phyloP scores from a whole-genome alignment of 1,140 invertebrate species.

The Drosophila biarmipes region DNA sequence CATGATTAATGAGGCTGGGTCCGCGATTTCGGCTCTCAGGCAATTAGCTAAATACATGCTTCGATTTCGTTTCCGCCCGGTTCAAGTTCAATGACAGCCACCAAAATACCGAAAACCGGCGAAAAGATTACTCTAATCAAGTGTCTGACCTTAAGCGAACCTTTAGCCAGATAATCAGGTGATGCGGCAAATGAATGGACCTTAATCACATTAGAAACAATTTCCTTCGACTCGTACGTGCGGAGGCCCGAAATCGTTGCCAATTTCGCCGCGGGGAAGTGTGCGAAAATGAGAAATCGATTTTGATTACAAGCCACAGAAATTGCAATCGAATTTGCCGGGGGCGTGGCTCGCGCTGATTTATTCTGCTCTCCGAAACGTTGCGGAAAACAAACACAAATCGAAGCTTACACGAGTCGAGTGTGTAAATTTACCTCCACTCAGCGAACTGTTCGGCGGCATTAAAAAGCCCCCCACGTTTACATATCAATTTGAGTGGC shows the following conservation, averaged over 20 bases:
- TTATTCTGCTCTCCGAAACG: constrained; percentile 9
- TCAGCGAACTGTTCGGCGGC: constrained; percentile 49
- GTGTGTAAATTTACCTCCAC: constrained; percentile 48
- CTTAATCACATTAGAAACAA: constrained; percentile 75
- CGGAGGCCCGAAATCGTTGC: constrained; percentile 41
- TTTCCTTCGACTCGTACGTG: constrained; percentile 62
- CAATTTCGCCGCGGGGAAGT: constrained; percentile 35
- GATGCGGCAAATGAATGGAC: constrained; percentile 74
- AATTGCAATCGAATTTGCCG: constrained; percentile 49
- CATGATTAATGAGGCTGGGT: constrained; percentile 61
- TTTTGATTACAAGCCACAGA: constrained; percentile 45
- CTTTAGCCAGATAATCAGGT: constrained; percentile 58
- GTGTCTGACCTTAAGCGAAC: constrained; percentile 71
- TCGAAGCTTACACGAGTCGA: constrained; percentile 29
- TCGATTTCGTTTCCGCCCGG: constrained; percentile 52
- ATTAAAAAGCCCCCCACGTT: constrained; percentile 53
- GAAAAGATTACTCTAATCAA: constrained; percentile 64
- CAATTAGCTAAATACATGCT: constrained; percentile 47
- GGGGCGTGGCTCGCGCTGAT: constrained; percentile 16
- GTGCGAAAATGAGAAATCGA: constrained; percentile 56
- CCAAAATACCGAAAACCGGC: constrained; percentile 3
- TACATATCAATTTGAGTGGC: constrained; percentile 63
- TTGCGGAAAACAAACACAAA: constrained; percentile 39
- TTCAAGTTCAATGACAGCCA: constrained; percentile 58
- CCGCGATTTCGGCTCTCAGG: constrained; percentile 19